Evolutionary conservation across 2,113 vertebrate species (phyloP).

Genomic region (Recurvirostra avosetta): DNA sequence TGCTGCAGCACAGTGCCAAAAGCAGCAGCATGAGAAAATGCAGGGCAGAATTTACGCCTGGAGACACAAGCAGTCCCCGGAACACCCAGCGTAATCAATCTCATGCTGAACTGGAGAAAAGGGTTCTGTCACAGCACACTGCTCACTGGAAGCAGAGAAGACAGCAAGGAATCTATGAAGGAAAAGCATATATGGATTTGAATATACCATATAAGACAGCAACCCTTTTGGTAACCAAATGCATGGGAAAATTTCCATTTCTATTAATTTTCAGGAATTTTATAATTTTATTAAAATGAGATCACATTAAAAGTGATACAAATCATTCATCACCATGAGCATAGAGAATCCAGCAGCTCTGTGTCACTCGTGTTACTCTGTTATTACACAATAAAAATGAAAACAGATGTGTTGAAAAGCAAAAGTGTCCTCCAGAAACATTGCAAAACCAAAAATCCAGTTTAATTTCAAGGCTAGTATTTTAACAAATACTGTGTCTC

Average conservation of each 20-base stretch:
- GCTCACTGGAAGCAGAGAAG: neutral
- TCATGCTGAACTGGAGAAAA: constrained; percentile 63
- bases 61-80: constrained; percentile 70
- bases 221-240: neutral
- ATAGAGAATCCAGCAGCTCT: neutral
- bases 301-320: neutral
- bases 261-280: neutral
- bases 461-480: neutral
- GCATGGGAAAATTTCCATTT: neutral
- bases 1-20: constrained; percentile 71
- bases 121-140: constrained; percentile 34
- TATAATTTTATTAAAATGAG: neutral
- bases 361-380: neutral
- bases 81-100: constrained; percentile 75
- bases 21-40: constrained; percentile 42
- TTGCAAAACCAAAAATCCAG: neutral
- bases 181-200: neutral
- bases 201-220: neutral
- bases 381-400: neutral
- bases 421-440: neutral
- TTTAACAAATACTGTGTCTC: neutral
- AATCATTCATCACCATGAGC: neutral
- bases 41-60: constrained; percentile 61
- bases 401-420: neutral
- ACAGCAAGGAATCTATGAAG: neutral